phyloP scores from a whole-genome alignment of 2,888 invertebrate genomes.

The Leucoptera coffeella region DNA sequence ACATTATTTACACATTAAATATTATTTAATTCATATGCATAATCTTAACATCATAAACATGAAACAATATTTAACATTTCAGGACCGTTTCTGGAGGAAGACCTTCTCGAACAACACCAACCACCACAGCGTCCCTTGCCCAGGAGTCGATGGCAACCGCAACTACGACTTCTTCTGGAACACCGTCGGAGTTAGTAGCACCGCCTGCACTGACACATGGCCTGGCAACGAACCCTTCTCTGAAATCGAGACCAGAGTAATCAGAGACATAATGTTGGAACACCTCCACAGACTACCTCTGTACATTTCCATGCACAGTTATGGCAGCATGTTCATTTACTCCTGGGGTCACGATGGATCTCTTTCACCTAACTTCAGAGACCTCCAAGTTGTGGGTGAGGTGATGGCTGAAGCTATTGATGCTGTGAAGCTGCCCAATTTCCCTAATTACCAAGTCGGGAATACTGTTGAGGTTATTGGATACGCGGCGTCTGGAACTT shows the following conservation, averaged over 20 bases:
- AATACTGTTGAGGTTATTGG: slow-evolving; percentile 39
- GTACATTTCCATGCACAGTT: slow-evolving; percentile 71
- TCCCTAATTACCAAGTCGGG: slow-evolving; percentile 45
- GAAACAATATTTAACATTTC: too few species aligned
- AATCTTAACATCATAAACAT: background rate
- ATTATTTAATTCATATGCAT: too few species aligned
- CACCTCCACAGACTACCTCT: slow-evolving; percentile 45
- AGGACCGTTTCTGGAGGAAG: slow-evolving; percentile 64
- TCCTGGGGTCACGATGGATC: slow-evolving; percentile 60
- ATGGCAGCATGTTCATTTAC: slow-evolving; percentile 61
- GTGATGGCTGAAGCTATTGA: slow-evolving; percentile 30
- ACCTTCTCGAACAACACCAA: slow-evolving; percentile 48
- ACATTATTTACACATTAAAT: too few species aligned
- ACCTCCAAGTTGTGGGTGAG: slow-evolving; percentile 32
- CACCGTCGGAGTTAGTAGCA: slow-evolving; percentile 46
- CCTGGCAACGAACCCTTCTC: slow-evolving; percentile 59
- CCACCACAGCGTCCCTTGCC: slow-evolving; percentile 26
- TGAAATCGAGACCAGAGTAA: slow-evolving; percentile 56
- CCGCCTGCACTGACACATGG: slow-evolving; percentile 55
- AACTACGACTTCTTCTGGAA: slow-evolving; percentile 71
- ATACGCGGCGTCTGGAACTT: slow-evolving; percentile 56
- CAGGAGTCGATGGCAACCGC: slow-evolving; percentile 69
- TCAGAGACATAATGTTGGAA: slow-evolving; percentile 51
- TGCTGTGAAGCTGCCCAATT: slow-evolving; percentile 15
- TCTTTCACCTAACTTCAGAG: slow-evolving; percentile 37